phyloP scores from a whole-genome alignment of 30 jellyfish, hydroid and myxozoan species.

The Aurelia sp. region DNA sequence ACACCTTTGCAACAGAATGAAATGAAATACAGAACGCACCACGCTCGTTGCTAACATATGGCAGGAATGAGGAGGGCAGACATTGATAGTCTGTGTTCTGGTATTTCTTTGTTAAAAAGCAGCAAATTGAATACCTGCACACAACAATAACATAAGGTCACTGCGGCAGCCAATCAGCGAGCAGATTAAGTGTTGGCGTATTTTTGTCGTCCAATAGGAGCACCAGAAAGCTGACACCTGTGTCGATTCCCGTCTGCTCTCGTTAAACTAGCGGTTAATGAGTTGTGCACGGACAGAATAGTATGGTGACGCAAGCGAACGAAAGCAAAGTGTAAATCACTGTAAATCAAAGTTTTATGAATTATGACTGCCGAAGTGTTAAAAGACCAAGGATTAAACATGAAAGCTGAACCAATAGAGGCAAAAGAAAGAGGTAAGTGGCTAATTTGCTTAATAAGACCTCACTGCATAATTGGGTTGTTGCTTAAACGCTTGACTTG shows the following conservation, averaged over 20 bases:
- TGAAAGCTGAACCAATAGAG: conserved; percentile 70
- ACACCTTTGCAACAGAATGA: too few relatives aligned
- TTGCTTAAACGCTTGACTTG: conserved; percentile 75
- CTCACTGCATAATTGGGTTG: conserved; percentile 74
- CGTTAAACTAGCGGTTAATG: conserved; percentile 65
- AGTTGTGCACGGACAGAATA: conserved; percentile 37
- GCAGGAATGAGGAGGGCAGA: too few relatives aligned
- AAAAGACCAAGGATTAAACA: conserved; percentile 50
- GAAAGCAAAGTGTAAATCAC: conserved; percentile 36
- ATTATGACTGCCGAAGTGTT: conserved; percentile 70
- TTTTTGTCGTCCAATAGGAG: conserved; percentile 70
- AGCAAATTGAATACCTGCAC: conserved; percentile 69
- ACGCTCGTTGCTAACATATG: too few relatives aligned
- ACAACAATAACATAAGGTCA: conserved; percentile 82
- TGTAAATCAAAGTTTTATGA: neutral
- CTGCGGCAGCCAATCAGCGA: conserved; percentile 70
- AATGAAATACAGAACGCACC: too few relatives aligned
- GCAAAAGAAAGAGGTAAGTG: conserved; percentile 63
- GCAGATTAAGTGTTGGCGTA: conserved; percentile 41
- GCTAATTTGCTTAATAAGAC: neutral
- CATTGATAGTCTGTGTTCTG: neutral
- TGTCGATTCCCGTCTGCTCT: conserved; percentile 67
- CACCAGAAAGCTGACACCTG: conserved; percentile 85
- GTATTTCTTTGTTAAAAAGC: conserved; percentile 22
- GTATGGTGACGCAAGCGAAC: conserved; percentile 64